Percentiles rank a stretch among this genome's conserved stretches.
phyloP scores from a whole-genome alignment of 1,140 invertebrate genomes.

The Drosophila funebris region DNA sequence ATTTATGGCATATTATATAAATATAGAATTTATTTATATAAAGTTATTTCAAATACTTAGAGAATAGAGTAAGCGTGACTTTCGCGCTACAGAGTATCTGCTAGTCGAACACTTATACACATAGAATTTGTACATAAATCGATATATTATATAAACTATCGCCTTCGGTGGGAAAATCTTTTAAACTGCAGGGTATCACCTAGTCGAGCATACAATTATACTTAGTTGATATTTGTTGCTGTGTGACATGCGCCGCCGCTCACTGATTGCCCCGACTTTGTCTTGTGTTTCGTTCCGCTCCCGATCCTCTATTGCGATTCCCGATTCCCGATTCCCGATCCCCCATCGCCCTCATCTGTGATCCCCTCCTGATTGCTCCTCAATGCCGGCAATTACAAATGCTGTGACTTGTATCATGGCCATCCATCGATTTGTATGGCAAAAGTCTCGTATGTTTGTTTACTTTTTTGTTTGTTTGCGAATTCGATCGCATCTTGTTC shows the following conservation, averaged over 20 bases:
- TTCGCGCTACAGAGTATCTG: too few species aligned
- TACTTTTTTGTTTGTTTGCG: conserved; percentile 34
- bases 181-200: neutral
- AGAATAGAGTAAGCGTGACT: too few species aligned
- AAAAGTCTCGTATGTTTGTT: conserved; percentile 51
- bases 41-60: too few species aligned
- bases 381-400: conserved; percentile 73
- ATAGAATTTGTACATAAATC: too few species aligned
- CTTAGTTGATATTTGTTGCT: conserved; percentile 26
- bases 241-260: conserved; percentile 69
- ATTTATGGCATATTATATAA: too few species aligned
- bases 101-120: too few species aligned
- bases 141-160: neutral
- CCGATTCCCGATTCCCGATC: neutral
- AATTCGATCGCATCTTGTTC: conserved; percentile 74
- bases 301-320: conserved; percentile 5
- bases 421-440: conserved; percentile 73
- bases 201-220: neutral
- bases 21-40: too few species aligned
- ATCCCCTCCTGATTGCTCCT: neutral
- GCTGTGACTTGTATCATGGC: conserved; percentile 73
- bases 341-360: neutral
- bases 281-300: conserved; percentile 21
- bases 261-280: conserved; percentile 60
- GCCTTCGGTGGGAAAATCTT: neutral